These are phyloP conservation scores for Meghimatium bilineatum DNA, from an alignment of 2,888 invertebrate genomes.

Conservation along the genomic window DNA sequence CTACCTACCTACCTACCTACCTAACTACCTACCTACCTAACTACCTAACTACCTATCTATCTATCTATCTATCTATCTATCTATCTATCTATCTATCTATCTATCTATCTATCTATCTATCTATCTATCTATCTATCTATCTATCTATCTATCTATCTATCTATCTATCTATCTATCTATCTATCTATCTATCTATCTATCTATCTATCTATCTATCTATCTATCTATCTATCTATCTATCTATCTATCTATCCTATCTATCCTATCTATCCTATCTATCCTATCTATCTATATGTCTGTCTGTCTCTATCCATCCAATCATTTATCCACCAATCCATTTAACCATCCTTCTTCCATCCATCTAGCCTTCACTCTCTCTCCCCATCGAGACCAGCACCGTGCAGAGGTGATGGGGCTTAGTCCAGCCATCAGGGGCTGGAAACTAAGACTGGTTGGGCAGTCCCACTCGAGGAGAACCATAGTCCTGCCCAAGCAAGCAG, in stretches of 20 bases:
- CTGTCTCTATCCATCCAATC: too few species aligned
- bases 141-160: neutral
- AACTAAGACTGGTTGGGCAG: too few species aligned
- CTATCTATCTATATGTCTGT: too few species aligned
- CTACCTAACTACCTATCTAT: too few species aligned
- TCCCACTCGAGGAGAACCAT: too few species aligned
- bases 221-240: neutral
- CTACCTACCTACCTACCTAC: too few species aligned
- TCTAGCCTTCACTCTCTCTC: neutral
- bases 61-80: neutral
- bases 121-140: neutral
- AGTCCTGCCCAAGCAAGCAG: too few species aligned
- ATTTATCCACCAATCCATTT: too few species aligned
- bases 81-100: neutral
- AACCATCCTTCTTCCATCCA: neutral
- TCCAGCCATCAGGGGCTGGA: too few species aligned
- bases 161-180: neutral
- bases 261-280: neutral
- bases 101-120: neutral
- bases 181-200: neutral
- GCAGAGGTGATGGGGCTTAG: too few species aligned
- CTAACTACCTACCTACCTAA: too few species aligned
- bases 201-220: neutral
- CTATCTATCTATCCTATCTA: neutral
- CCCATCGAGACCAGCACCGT: too few species aligned